These are phyloP conservation scores for Neoitamus cyanurus DNA, from an alignment of 2,888 invertebrate genomes.

Conservation along the genomic window DNA sequence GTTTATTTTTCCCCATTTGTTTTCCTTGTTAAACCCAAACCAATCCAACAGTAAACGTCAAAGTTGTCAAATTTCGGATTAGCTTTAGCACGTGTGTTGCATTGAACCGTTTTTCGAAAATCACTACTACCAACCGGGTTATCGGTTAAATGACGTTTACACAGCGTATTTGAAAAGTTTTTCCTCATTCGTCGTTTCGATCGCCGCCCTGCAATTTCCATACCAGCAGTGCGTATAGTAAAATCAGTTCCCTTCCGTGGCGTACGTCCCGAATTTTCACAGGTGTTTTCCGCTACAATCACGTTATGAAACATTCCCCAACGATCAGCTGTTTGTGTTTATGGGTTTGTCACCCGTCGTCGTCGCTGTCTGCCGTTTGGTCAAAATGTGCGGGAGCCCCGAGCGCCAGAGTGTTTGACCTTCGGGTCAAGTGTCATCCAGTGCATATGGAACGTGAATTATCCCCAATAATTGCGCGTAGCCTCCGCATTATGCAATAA, in stretches of 20 bases:
- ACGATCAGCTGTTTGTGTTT: slow-evolving; percentile 49
- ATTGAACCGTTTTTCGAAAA: slow-evolving; percentile 15
- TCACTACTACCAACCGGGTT: slow-evolving; percentile 33
- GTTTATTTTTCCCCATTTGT: slow-evolving; percentile 55
- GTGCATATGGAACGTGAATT: slow-evolving; percentile 27
- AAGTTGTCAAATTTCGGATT: not conserved
- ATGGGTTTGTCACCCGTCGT: not conserved
- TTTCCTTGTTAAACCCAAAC: not conserved
- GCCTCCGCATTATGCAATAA: slow-evolving; percentile 22
- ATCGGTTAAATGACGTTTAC: slow-evolving; percentile 19
- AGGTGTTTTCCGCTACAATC: not conserved
- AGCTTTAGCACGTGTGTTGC: not conserved
- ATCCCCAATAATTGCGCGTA: not conserved
- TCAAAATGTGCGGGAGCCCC: slow-evolving; percentile 19
- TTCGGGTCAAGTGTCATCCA: slow-evolving; percentile 48
- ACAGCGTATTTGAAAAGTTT: not conserved
- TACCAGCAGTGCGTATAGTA: not conserved
- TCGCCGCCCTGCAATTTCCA: not conserved
- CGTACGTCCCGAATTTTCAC: not conserved
- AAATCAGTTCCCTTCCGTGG: not conserved
- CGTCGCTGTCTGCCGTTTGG: not conserved
- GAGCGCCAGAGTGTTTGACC: slow-evolving; percentile 47
- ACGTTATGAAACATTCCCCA: not conserved
- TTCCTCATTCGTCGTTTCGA: not conserved
- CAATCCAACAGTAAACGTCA: not conserved